Percentiles rank a stretch among this genome's conserved stretches.
Conservation (phyloP, 2,797 vertebrate genomes). For the Pristis pectinata region DNA sequence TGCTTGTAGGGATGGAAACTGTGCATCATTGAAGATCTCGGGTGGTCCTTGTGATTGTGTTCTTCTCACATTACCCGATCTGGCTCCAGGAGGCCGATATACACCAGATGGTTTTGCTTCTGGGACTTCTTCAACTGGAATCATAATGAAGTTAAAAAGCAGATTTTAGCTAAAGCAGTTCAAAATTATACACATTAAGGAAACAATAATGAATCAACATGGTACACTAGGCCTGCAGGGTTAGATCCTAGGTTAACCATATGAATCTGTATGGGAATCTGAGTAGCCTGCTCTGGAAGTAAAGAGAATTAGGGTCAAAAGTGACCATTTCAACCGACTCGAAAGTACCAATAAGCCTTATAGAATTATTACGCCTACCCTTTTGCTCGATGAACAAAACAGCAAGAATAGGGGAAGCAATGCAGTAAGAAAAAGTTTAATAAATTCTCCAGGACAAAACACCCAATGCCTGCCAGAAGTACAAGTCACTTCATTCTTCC, state of each 20-base stretch:
- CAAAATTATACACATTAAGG: not conserved
- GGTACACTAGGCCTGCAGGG: not conserved
- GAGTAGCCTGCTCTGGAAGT: not conserved
- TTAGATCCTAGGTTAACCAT: not conserved
- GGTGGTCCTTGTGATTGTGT: conserved; percentile 75
- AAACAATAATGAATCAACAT: not conserved
- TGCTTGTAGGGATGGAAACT: conserved; percentile 88
- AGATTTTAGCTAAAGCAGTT: not conserved
- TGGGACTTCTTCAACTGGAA: conserved; percentile 67
- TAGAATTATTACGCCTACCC: not conserved
- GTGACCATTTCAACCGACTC: not conserved
- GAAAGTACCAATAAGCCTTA: not conserved
- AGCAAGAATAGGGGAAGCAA: conserved; percentile 49
- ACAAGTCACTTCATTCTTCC: not conserved
- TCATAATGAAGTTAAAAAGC: not conserved
- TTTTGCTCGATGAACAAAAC: not conserved
- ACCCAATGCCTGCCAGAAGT: not conserved
- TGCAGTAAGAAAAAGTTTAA: not conserved
- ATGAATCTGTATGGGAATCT: not conserved
- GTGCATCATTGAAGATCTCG: conserved; percentile 86
- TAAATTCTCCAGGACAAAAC: not conserved
- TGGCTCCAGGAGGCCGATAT: conserved; percentile 88
- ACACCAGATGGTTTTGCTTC: conserved; percentile 81
- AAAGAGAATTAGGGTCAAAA: not conserved
- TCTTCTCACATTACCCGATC: conserved; percentile 67